Percentiles rank a stretch among this genome's conserved stretches.
Conservation (phyloP, 1,140 invertebrate species). For the Leptopilina boulardi region DNA sequence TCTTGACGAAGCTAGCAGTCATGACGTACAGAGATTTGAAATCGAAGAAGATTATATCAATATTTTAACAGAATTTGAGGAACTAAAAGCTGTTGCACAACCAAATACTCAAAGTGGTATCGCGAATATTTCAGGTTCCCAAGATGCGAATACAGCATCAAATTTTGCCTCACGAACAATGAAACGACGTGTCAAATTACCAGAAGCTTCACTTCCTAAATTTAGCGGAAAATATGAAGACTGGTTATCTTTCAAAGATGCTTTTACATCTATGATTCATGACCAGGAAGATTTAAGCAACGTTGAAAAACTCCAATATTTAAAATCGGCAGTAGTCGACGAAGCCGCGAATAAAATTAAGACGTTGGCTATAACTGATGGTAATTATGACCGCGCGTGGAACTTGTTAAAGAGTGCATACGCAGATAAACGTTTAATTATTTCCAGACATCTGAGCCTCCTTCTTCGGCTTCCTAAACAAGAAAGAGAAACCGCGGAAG, state of each 20-base stretch:
- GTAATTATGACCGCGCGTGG: neutral
- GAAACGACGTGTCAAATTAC: constrained; percentile 44
- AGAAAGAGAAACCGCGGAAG: neutral
- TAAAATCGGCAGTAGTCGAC: neutral
- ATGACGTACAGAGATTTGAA: too few relatives aligned
- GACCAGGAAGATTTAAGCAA: neutral
- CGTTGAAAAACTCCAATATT: neutral
- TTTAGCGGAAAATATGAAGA: too few relatives aligned
- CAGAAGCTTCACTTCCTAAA: too few relatives aligned
- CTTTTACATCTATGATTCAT: neutral
- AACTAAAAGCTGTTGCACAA: too few relatives aligned
- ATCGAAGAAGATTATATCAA: too few relatives aligned
- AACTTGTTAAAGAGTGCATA: neutral
- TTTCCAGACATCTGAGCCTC: neutral
- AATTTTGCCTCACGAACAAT: too few relatives aligned
- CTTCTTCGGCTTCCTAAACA: neutral
- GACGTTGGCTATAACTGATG: neutral
- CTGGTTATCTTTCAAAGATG: too few relatives aligned
- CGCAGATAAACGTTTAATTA: neutral
- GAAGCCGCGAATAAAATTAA: constrained; percentile 10
- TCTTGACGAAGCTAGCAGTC: too few relatives aligned
- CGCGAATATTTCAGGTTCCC: too few relatives aligned
- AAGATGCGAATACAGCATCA: too few relatives aligned
- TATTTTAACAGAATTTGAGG: too few relatives aligned
- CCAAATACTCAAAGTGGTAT: too few relatives aligned